phyloP scores from a whole-genome alignment of 2,888 invertebrate genomes.

The Andrena fulva region DNA sequence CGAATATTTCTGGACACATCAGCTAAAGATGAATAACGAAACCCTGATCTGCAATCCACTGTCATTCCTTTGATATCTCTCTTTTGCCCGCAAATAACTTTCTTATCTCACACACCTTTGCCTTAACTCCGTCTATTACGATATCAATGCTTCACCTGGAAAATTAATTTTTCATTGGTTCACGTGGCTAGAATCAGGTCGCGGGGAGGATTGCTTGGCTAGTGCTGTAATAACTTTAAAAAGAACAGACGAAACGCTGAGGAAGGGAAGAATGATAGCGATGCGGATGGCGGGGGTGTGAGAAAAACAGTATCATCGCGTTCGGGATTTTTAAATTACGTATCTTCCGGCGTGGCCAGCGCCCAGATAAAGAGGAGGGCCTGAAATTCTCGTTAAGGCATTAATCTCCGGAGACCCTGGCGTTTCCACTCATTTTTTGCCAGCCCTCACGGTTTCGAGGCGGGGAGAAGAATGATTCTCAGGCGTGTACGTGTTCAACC shows the following conservation, averaged over 20 bases:
- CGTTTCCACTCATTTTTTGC: conserved; percentile 36
- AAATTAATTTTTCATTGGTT: conserved; percentile 2
- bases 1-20: no score
- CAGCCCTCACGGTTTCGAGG: conserved; percentile 1
- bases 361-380: conserved; percentile 46
- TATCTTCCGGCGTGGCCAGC: conserved; percentile 28
- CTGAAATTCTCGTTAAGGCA: conserved; percentile 65
- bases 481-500: conserved; percentile 4
- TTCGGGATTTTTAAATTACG: conserved; percentile 62
- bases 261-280: conserved; percentile 40
- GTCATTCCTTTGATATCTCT: no score
- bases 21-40: no score
- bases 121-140: no score
- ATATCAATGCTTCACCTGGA: background rate
- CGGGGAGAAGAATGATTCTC: conserved; percentile 35
- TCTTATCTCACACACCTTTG: no score
- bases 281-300: conserved; percentile 1
- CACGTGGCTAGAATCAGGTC: conserved; percentile 15
- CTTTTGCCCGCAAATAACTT: no score
- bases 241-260: background rate
- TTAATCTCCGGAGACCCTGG: conserved; percentile 53
- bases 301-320: conserved; percentile 27
- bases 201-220: conserved; percentile 7
- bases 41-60: no score
- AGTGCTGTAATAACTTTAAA: conserved; percentile 22